These are phyloP conservation scores for Chironomus striatipennis DNA, from an alignment of 1,140 invertebrate genomes.

Conservation along the genomic window DNA sequence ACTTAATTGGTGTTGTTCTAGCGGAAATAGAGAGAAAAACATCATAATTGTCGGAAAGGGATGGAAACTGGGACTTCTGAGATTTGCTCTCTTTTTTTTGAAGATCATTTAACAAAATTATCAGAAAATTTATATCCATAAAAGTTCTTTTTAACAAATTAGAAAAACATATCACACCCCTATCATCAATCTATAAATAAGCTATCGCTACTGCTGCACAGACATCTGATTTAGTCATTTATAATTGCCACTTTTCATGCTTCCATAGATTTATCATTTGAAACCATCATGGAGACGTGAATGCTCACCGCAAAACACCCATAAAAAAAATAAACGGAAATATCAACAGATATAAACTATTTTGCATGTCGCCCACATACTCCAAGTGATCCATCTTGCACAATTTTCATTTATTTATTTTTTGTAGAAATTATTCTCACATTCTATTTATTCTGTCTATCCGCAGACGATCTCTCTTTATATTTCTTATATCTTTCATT, in stretches of 20 bases:
- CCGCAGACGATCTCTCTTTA: too few relatives aligned
- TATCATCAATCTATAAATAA: not conserved
- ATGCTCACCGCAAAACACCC: not conserved
- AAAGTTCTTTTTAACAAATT: too few relatives aligned
- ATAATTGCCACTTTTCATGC: conserved; percentile 12
- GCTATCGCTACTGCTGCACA: not conserved
- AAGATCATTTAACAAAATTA: too few relatives aligned
- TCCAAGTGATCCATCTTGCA: conserved; percentile 6
- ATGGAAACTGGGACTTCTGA: too few relatives aligned
- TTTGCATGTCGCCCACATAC: not conserved
- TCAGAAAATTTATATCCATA: too few relatives aligned
- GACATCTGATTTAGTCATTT: conserved; percentile 8
- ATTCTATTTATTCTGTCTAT: too few relatives aligned
- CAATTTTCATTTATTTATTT: not conserved
- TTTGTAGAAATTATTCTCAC: not conserved
- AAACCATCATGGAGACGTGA: not conserved
- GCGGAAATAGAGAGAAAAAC: too few relatives aligned
- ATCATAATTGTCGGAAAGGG: too few relatives aligned
- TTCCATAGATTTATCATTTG: not conserved
- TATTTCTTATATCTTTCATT: not conserved
- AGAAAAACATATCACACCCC: too few relatives aligned
- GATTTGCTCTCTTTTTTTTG: too few relatives aligned
- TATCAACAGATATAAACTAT: conserved; percentile 9
- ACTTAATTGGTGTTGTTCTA: too few relatives aligned
- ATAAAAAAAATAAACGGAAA: conserved; percentile 1